Conservation (phyloP, 2,113 vertebrate species). For the Cariama cristata region DNA sequence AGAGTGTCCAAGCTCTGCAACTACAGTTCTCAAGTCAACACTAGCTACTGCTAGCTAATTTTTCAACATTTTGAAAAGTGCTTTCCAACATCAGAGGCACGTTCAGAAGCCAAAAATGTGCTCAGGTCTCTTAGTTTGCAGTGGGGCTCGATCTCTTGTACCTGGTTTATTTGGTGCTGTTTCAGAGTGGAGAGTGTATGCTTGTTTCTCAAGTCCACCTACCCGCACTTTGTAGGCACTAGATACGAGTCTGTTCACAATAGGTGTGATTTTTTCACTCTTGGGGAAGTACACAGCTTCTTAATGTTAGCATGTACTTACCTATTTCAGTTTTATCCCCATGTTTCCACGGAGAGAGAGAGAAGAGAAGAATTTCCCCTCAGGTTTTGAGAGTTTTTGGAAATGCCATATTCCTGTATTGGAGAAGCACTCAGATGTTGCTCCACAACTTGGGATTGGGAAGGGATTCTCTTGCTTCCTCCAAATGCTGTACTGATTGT, state of each 20-base stretch:
- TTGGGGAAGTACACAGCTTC: background rate
- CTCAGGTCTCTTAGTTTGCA: background rate
- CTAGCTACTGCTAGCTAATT: background rate
- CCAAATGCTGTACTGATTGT: background rate
- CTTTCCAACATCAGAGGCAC: background rate
- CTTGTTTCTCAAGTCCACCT: background rate
- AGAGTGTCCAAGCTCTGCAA: background rate
- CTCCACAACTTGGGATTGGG: background rate
- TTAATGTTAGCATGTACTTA: background rate
- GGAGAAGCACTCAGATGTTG: background rate
- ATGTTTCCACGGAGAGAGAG: background rate
- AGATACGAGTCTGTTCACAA: background rate
- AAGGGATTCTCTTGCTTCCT: background rate
- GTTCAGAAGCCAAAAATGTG: background rate
- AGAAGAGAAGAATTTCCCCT: background rate
- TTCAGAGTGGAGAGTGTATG: background rate
- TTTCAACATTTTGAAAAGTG: background rate
- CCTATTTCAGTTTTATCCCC: background rate
- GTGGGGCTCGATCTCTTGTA: background rate
- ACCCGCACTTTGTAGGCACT: background rate
- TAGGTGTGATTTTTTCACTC: background rate
- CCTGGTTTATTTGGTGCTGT: background rate
- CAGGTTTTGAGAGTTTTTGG: background rate
- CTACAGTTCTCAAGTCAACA: background rate
- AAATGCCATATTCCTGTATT: background rate